Conservation (phyloP, 2,113 vertebrate genomes). For the Leptobrachium ailaonicum region DNA sequence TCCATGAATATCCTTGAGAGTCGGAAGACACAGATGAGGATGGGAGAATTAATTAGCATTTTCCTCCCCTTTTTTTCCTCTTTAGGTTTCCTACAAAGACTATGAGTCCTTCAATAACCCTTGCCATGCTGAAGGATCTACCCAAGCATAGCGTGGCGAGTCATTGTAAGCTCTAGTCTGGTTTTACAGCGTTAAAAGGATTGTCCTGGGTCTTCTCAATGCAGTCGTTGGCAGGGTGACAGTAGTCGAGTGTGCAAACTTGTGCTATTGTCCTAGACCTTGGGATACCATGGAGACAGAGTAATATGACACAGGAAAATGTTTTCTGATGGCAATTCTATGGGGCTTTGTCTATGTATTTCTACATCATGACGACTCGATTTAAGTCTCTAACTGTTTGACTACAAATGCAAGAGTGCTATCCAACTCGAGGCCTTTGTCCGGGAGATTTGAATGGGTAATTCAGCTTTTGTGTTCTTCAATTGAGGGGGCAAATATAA, state of each 20-base stretch:
- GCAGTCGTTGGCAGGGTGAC: slow-evolving; percentile 98
- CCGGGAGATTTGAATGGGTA: slow-evolving; percentile 96
- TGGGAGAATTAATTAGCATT: slow-evolving; percentile 95
- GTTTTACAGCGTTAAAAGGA: slow-evolving; percentile 67
- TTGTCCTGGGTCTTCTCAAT: slow-evolving; percentile 90
- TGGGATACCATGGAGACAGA: slow-evolving; percentile 99
- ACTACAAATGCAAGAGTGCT: slow-evolving; percentile 99
- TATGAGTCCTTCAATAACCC: slow-evolving; percentile 73
- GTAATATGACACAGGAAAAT: slow-evolving; percentile 99
- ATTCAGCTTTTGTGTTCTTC: slow-evolving; percentile 99
- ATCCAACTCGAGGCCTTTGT: slow-evolving; percentile 98
- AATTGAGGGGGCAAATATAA: slow-evolving; percentile 99
- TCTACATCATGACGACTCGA: slow-evolving; percentile 99
- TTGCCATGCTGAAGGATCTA: not conserved
- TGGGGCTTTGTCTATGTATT: slow-evolving; percentile 99
- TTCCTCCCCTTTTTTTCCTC: slow-evolving; percentile 71
- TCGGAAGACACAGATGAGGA: slow-evolving; percentile 73
- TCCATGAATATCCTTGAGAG: slow-evolving; percentile 64
- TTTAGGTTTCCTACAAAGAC: slow-evolving; percentile 83
- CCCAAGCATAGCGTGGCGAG: not conserved
- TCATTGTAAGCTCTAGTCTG: not conserved
- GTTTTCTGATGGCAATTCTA: slow-evolving; percentile 99
- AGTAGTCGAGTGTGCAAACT: slow-evolving; percentile 99
- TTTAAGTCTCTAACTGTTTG: slow-evolving; percentile 99
- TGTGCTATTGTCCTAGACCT: slow-evolving; percentile 97